Percentiles rank a stretch among this genome's conserved stretches.
Conservation (phyloP, 2,113 vertebrate species). For the Suncus etruscus region DNA sequence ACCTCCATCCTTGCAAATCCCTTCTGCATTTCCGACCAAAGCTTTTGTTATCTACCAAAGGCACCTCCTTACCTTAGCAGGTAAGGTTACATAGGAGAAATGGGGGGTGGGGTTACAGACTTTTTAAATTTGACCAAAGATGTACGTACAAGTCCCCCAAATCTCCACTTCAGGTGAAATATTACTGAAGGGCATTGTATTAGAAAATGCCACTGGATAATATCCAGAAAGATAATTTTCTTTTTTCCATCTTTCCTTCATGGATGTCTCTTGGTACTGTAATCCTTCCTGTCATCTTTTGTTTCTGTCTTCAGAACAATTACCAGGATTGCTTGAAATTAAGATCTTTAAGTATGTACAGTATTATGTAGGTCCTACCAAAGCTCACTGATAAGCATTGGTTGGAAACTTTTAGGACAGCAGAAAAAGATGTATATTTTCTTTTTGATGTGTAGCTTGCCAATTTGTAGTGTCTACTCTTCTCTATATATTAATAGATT, state of each 20-base stretch:
- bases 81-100: too few relatives aligned
- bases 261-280: neutral
- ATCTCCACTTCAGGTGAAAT: neutral
- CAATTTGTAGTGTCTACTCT: neutral
- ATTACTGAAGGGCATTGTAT: neutral
- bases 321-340: neutral
- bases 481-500: fast-evolving
- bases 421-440: too few relatives aligned
- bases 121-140: neutral
- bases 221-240: neutral
- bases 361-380: too few relatives aligned
- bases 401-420: neutral
- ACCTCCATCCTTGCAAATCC: too few relatives aligned
- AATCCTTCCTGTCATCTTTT: neutral
- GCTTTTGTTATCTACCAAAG: too few relatives aligned
- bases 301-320: neutral
- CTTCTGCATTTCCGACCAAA: too few relatives aligned
- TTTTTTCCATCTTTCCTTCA: neutral
- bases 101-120: too few relatives aligned
- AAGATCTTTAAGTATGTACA: neutral
- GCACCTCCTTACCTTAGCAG: too few relatives aligned
- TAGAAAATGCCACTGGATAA: neutral
- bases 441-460: neutral
- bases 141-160: neutral
- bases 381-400: neutral